Percentiles rank a stretch among this genome's conserved stretches.
Conservation (phyloP, 2,888 invertebrate genomes). For the Amorpha juglandis region DNA sequence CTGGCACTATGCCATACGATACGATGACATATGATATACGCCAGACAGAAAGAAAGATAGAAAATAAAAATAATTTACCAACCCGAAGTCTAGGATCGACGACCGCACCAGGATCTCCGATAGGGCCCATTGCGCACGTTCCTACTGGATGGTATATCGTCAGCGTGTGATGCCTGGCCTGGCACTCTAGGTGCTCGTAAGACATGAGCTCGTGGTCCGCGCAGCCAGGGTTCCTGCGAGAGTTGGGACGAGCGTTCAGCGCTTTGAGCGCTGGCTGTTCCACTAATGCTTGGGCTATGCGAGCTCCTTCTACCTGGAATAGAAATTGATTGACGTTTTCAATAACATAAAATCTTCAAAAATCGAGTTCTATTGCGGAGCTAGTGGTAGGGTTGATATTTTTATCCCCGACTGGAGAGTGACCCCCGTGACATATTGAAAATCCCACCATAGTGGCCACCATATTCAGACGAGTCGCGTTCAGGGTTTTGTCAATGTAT, state of each 20-base stretch:
- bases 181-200: constrained; percentile 91
- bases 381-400: too few relatives aligned
- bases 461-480: too few relatives aligned
- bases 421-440: too few relatives aligned
- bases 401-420: too few relatives aligned
- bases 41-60: too few relatives aligned
- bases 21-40: too few relatives aligned
- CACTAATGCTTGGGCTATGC: constrained; percentile 86
- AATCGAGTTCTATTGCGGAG: too few relatives aligned
- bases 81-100: constrained; percentile 87
- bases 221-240: constrained; percentile 87
- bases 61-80: constrained; percentile 32
- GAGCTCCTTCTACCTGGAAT: constrained; percentile 89
- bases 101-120: constrained; percentile 81
- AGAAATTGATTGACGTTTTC: not conserved
- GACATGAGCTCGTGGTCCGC: constrained; percentile 85
- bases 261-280: constrained; percentile 85
- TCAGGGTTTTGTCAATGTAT: too few relatives aligned
- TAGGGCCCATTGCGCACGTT: constrained; percentile 92
- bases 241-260: constrained; percentile 86
- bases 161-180: constrained; percentile 89
- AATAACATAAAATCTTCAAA: too few relatives aligned
- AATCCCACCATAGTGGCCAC: too few relatives aligned
- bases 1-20: too few relatives aligned
- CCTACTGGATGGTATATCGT: constrained; percentile 93